A percentile compares a stretch with the other conserved stretches of the same genome.
Conservation (phyloP, 2,797 vertebrate genomes). For the Hydrocynus forskahlii region DNA sequence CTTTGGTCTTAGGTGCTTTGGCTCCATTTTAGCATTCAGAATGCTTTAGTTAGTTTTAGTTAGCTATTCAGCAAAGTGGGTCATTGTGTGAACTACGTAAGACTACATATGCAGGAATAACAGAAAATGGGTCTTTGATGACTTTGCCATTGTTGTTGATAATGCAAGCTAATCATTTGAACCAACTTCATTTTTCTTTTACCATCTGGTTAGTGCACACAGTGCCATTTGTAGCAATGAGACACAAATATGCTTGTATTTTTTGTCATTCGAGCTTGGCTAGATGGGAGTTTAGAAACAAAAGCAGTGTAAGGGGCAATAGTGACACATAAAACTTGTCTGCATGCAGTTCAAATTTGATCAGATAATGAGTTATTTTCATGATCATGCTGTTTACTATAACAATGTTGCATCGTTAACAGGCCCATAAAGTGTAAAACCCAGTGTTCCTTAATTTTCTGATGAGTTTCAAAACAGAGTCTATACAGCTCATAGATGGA, state of each 20-base stretch:
- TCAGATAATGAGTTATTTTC: neutral
- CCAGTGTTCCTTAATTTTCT: too few relatives aligned
- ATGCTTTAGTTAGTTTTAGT: neutral
- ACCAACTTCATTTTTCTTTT: conserved; percentile 7
- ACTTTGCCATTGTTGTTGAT: conserved; percentile 3
- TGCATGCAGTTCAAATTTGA: neutral
- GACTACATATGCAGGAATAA: neutral
- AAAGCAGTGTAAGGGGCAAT: neutral
- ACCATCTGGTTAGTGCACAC: conserved; percentile 8
- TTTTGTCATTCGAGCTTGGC: neutral
- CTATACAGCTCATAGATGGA: too few relatives aligned
- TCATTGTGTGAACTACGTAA: neutral
- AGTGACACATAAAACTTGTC: neutral
- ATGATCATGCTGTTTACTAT: neutral
- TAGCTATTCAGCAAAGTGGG: neutral
- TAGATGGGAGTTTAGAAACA: neutral
- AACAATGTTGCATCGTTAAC: neutral
- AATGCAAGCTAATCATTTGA: conserved; percentile 21
- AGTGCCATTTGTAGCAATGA: neutral
- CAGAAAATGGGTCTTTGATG: neutral
- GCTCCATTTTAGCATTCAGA: neutral
- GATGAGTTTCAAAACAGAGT: too few relatives aligned
- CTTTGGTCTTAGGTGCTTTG: conserved; percentile 11
- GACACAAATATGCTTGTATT: conserved; percentile 3
- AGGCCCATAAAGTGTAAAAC: too few relatives aligned